Evolutionary conservation across 2,888 invertebrate species (phyloP).

Genomic region (Iselma pallidipennis): DNA sequence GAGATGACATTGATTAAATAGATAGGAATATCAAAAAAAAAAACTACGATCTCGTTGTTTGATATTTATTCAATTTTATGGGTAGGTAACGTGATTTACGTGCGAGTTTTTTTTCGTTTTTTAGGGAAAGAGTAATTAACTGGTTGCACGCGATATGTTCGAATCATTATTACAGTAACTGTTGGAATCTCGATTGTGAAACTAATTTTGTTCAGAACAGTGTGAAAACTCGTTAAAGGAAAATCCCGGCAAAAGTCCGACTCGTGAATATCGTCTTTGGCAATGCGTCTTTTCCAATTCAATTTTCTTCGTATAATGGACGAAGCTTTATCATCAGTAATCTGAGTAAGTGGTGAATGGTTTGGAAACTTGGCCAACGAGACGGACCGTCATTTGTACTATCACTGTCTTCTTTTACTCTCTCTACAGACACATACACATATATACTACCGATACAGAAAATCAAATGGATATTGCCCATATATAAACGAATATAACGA

Average conservation of each 20-base stretch:
- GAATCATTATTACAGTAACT: neutral
- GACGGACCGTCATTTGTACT: conserved; percentile 12
- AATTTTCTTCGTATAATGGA: conserved; percentile 36
- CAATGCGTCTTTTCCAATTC: conserved; percentile 34
- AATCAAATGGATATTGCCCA: conserved; percentile 46
- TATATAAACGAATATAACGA: conserved; percentile 36
- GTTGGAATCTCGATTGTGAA: neutral
- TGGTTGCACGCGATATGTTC: neutral
- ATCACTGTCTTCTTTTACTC: conserved; percentile 13
- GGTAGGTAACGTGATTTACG: no score
- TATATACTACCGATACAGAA: conserved; percentile 23
- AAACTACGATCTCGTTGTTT: neutral
- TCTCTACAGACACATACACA: conserved; percentile 17
- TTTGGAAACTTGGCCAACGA: conserved; percentile 42
- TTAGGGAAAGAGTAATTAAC: no score
- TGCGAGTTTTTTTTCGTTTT: no score
- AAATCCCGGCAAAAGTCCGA: neutral
- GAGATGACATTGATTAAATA: neutral
- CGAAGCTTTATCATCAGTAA: conserved; percentile 43
- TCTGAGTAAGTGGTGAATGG: conserved; percentile 46
- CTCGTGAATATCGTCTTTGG: neutral
- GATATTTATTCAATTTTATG: no score
- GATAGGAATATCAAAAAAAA: neutral
- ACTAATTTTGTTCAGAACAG: neutral
- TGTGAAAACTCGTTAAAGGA: neutral